Base-by-base conservation (phyloP, 2,888 invertebrate species). In the Ochlodes sylvanus region DNA sequence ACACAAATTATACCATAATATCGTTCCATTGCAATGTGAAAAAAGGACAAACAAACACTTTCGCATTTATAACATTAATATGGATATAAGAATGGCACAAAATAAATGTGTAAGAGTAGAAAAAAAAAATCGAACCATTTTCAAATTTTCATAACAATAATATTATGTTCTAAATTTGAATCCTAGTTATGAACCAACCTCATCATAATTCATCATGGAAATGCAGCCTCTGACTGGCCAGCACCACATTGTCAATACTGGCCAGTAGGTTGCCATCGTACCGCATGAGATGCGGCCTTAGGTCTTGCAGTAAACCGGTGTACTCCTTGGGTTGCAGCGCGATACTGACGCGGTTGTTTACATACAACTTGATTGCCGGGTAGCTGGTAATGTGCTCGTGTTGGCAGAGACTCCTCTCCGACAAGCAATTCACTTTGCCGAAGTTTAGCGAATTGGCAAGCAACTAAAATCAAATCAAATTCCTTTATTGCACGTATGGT, bases 381-480 rank as follows among this genome's bases (percentile, higher is more conserved):
- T 93, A 93, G 63, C 84, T 82, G 38, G 81, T 81, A 32, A 93
- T 84, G 42, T 87, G 87, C 70, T 93, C 91, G 73, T 88, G 85
- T 68, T 89, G 88, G 72, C 93, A 94, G 0, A 93, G 71, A 1
- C 83, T 81, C 1, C 91, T 83, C 32, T 93, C 92, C 5, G 78
- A 79, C 7, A 90, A 69, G 76, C 93, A 94, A 77, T 93, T 89
- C 70, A 93, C 93, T 80, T 85, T 88, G 62, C 91, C 93, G 7
- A 89, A 82, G 19, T 89, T 80, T 0, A 92, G 84, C 1, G 84
- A 83, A 70, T 86, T 83, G 76, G 85, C 82, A 3, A 93, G 79
- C 15, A 81, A 71, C 93, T 93, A 83, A 1, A 81, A 81, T 60
- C 9, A 6, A 21, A n/a, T n/a, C 27, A 27, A 5, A 27, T 2